Conservation (phyloP, 2,888 invertebrate species). For the Iselma pallidipennis region DNA sequence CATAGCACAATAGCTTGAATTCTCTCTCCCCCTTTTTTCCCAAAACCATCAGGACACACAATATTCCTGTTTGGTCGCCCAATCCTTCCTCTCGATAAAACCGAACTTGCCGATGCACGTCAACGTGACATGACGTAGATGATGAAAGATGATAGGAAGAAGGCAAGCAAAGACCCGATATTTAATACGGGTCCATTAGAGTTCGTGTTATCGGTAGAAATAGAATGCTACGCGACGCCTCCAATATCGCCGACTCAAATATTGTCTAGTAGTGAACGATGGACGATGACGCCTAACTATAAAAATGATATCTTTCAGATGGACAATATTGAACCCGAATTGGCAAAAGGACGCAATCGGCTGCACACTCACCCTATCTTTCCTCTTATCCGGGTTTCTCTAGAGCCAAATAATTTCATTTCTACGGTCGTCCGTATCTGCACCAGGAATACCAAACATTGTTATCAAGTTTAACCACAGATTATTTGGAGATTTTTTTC, state of each 20-base stretch:
- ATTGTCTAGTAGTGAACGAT: constrained; percentile 31
- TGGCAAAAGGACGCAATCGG: background rate
- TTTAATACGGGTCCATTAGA: constrained; percentile 53
- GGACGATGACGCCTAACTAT: constrained; percentile 31
- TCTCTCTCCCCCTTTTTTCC: background rate
- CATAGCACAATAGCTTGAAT: constrained; percentile 14
- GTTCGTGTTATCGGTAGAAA: constrained; percentile 33
- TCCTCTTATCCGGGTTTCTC: too few species aligned
- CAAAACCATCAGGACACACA: constrained; percentile 4
- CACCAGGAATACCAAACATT: background rate
- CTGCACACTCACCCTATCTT: background rate
- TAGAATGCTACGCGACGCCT: constrained; percentile 10
- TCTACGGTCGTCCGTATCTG: background rate
- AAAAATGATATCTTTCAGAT: constrained; percentile 34
- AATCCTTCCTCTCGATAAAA: constrained; percentile 35
- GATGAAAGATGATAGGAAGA: constrained; percentile 52
- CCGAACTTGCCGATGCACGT: constrained; percentile 39
- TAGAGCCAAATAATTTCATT: background rate
- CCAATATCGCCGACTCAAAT: constrained; percentile 22
- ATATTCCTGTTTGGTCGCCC: constrained; percentile 6
- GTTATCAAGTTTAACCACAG: background rate
- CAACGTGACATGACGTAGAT: constrained; percentile 47
- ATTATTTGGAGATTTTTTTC: background rate
- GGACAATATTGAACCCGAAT: background rate
- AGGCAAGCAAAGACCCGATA: constrained; percentile 46